A percentile compares a stretch with the other conserved stretches of the same genome.
Evolutionary conservation across 2,888 invertebrate species (phyloP).

Genomic region (Drosophila paucipuncta): DNA sequence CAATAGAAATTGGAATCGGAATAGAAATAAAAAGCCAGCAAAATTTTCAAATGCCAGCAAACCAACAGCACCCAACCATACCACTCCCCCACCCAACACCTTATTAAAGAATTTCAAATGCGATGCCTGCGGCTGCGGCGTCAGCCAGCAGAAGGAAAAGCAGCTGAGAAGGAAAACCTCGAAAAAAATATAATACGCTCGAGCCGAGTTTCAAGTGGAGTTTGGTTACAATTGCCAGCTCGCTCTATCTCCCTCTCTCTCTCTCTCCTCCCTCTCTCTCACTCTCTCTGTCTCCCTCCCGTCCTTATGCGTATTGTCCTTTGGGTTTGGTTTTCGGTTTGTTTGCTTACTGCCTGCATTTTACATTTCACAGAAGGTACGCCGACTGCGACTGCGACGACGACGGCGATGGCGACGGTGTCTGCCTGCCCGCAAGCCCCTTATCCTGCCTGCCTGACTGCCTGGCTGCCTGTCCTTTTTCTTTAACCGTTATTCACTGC

Average conservation of each 20-base stretch:
- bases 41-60: slow-evolving; percentile 33
- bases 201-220: slow-evolving; percentile 60
- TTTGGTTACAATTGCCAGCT: slow-evolving; percentile 64
- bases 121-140: slow-evolving; percentile 56
- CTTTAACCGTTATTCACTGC: neutral
- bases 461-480: slow-evolving; percentile 3
- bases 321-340: slow-evolving; percentile 39
- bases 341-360: slow-evolving; percentile 59
- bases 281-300: neutral
- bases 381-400: neutral
- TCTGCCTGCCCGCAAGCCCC: neutral
- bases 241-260: neutral
- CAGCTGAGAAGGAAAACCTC: slow-evolving; percentile 45
- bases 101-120: slow-evolving; percentile 55
- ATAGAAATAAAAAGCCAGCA: slow-evolving; percentile 26
- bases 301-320: slow-evolving; percentile 45
- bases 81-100: slow-evolving; percentile 6
- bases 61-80: neutral
- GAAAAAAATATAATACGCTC: slow-evolving; percentile 45
- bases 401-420: no score
- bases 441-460: neutral
- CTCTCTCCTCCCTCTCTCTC: slow-evolving; percentile 4
- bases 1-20: slow-evolving; percentile 33
- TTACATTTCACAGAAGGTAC: slow-evolving; percentile 56
- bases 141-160: slow-evolving; percentile 20